Evolutionary conservation across 2,797 vertebrate species (phyloP), one percentile per base, ranked within the genome.

Genomic region (Nannoperca obscura): DNA sequence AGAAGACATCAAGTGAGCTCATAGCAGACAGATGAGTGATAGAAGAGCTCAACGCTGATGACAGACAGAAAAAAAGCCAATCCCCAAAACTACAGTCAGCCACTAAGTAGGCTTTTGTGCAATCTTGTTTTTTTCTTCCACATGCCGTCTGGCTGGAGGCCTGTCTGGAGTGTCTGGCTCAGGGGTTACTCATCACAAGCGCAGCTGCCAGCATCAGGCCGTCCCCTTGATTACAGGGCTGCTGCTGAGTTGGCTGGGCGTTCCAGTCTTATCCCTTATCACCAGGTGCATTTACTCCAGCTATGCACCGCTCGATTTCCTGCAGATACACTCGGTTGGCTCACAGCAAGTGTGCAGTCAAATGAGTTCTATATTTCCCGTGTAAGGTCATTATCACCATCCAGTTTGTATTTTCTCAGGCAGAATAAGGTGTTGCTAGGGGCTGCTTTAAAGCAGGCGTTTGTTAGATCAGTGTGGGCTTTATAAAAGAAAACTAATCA

Each of bases 1-100:
- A 90, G 89, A 89, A 92, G 86, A 92, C 89, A 82, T 92, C 78
- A 87, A 74, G 80, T 67, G 82, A 83, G 88, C 89, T 92, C 76
- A 90, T 74, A 17, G 82, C 80, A 82, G 89, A 91, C 90, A 74
- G 84, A 83, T 86, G 90, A 94, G 82, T 87, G 90, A 94, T 86
- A 82, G 91, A 78, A 68, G 68, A 71, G 87, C 90, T 93, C 86
- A 87, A 76, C 17, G 68, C 80, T 36, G 78, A 88, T 93, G 93
- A 94, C 93, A 92, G 90, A 93, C 82, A 82, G 59, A 85, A 83
- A 84, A 71, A 85, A 83, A 86, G 82, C 73, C 80, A 74, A 71
- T 87, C 82, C 85, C 76, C 52, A 59, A 77, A 84, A 77, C 88
- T 86, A 73, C 86, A 89, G 67, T 78, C 71, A 71, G 60, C 70